These are phyloP conservation scores for Orthosia gracilis DNA, from an alignment of 2,888 invertebrate species.

Conservation along the genomic window DNA sequence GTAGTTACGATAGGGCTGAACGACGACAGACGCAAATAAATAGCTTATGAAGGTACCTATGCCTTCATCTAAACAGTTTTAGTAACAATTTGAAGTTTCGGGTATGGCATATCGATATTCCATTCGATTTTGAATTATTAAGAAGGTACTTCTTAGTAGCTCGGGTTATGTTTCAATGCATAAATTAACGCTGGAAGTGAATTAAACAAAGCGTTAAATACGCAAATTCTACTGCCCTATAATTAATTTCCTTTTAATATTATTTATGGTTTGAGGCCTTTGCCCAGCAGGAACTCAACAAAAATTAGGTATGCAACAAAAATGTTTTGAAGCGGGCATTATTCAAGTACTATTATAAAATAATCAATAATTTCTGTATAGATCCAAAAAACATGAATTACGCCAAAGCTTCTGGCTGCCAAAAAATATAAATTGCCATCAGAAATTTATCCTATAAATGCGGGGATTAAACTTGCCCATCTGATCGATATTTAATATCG, in stretches of 20 bases:
- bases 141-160: neutral
- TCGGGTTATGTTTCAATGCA: constrained; percentile 20
- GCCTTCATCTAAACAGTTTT: constrained; percentile 48
- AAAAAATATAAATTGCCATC: constrained; percentile 6
- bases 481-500: constrained; percentile 26
- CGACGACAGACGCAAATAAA: constrained; percentile 68
- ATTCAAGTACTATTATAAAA: neutral
- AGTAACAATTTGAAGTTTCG: constrained; percentile 38
- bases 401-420: neutral
- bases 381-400: neutral
- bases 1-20: constrained; percentile 72
- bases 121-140: constrained; percentile 33
- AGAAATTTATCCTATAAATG: constrained; percentile 7
- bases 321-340: neutral
- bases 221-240: neutral
- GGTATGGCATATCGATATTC: constrained; percentile 20
- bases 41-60: constrained; percentile 51
- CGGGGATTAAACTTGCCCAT: neutral
- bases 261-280: neutral
- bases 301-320: too few species aligned
- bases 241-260: neutral
- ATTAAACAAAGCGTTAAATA: neutral
- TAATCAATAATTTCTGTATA: neutral
- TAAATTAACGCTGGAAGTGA: constrained; percentile 31
- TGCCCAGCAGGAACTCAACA: too few species aligned